Percentiles rank a stretch among this genome's conserved stretches.
phyloP scores from a whole-genome alignment of 2,113 vertebrate genomes.

The Colinus virginianus region DNA sequence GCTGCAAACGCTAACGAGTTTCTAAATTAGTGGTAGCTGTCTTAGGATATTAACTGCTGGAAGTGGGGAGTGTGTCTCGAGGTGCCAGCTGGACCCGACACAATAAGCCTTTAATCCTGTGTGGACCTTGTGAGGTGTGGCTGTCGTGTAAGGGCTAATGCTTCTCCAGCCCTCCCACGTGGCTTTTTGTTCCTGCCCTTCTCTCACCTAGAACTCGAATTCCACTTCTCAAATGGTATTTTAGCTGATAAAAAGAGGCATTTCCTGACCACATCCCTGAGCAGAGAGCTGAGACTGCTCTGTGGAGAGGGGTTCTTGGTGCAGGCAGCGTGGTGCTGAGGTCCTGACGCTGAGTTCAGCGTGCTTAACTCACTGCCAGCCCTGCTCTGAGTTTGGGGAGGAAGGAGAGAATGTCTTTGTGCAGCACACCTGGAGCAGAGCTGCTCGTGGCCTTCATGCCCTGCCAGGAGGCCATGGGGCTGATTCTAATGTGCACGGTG shows the following conservation, averaged over 20 bases:
- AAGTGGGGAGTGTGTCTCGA: neutral
- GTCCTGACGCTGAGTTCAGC: fast-evolving
- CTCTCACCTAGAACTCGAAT: neutral
- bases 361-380: neutral
- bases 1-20: neutral
- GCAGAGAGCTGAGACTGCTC: neutral
- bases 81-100: neutral
- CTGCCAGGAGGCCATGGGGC: neutral
- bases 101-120: neutral
- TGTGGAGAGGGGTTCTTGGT: neutral
- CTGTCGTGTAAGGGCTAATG: neutral
- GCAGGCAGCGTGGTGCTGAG: fast-evolving
- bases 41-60: neutral
- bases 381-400: neutral
- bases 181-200: neutral
- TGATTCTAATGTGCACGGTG: neutral
- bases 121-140: neutral
- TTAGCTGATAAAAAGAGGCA: neutral
- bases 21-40: neutral
- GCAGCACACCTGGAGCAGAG: neutral
- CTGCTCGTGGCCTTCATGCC: neutral
- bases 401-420: neutral
- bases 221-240: neutral
- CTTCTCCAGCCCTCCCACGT: neutral
- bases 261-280: neutral